Percentiles rank a stretch among this genome's conserved stretches.
Evolutionary conservation across 2,888 invertebrate species (phyloP).

Genomic region (Lasiommata megera): DNA sequence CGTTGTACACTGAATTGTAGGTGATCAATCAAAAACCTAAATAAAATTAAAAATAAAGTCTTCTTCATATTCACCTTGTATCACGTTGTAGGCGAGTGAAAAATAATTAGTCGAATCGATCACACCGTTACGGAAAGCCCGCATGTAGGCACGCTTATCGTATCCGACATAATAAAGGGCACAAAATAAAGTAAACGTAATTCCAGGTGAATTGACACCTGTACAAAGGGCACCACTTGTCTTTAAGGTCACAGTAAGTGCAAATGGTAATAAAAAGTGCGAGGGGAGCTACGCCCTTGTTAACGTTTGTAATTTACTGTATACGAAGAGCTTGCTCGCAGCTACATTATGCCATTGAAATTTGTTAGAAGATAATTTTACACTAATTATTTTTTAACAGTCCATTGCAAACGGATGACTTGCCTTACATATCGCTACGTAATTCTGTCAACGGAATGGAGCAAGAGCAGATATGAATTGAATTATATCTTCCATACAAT

Average conservation of each 20-base stretch:
- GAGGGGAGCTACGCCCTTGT: conserved; percentile 15
- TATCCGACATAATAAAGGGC: conserved; percentile 30
- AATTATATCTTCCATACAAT: too few relatives aligned
- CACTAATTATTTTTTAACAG: too few relatives aligned
- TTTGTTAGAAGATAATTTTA: not conserved
- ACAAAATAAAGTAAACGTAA: conserved; percentile 36
- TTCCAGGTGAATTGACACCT: conserved; percentile 71
- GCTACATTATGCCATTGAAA: not conserved
- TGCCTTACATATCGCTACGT: too few relatives aligned
- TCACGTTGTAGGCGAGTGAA: conserved; percentile 4
- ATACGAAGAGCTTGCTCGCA: not conserved
- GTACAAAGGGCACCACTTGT: conserved; percentile 48
- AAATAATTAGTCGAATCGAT: conserved; percentile 34
- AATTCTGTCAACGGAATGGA: too few relatives aligned
- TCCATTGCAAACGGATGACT: too few relatives aligned
- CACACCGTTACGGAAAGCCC: conserved; percentile 42
- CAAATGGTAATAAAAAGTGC: conserved; percentile 23
- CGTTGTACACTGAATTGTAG: too few relatives aligned
- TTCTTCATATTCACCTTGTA: not conserved
- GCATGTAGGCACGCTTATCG: conserved; percentile 40
- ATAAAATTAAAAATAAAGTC: too few relatives aligned
- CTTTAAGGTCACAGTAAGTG: conserved; percentile 47
- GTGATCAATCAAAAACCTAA: too few relatives aligned
- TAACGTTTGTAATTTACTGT: conserved; percentile 4
- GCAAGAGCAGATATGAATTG: too few relatives aligned